Evolutionary conservation across 2,113 vertebrate species (phyloP), one percentile per base, ranked within the genome.

Genomic region (pig (Sus scrofa)): DNA sequence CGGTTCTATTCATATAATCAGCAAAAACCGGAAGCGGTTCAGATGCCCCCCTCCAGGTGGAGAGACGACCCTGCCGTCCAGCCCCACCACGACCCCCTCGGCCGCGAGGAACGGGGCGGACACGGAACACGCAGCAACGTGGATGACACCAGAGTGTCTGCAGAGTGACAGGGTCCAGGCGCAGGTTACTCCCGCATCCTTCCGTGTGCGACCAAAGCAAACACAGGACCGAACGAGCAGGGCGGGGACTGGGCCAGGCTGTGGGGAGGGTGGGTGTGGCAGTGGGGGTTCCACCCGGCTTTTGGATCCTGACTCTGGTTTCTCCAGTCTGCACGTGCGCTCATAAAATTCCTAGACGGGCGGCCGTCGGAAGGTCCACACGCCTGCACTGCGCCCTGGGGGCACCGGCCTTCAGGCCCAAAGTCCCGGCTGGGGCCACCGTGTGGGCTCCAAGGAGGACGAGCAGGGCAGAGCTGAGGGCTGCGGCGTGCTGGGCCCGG

Each of bases 251-350:
- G 7, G 30, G 65, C 58, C 7, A 32, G 63, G 11, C 15, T 3
- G 7, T 24, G 26, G 18, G 7, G n/a, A 12, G 2, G 26, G 6
- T 0, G 63, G 0, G 32, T 1, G 20, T 26, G 30, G 3, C 60
- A 16, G 6, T 14, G 20, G n/a, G 3, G 0, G 2, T 10, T 1
- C 30, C 82, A 0, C 6, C 30, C 3, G 22, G 50, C n/a, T 12
- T 10, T 1, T 44, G n/a, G 11, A 7, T 52, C 34, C 18, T 0
- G 19, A 3, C 8, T 4, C 16, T 6, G 15, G 24, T 18, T 3
- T 30, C 70, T 15, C 34, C 56, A 4, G 7, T 32, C 78, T 18
- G 4, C 26, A 60, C 1, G 1, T 0, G 5, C 0, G 2, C 37
- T n/a, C n/a, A n/a, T 50, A 44, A 68, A 39, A 13, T 26, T 19